phyloP scores from a whole-genome alignment of 2,888 invertebrate species.

The Lepetodrilus schrolli region DNA sequence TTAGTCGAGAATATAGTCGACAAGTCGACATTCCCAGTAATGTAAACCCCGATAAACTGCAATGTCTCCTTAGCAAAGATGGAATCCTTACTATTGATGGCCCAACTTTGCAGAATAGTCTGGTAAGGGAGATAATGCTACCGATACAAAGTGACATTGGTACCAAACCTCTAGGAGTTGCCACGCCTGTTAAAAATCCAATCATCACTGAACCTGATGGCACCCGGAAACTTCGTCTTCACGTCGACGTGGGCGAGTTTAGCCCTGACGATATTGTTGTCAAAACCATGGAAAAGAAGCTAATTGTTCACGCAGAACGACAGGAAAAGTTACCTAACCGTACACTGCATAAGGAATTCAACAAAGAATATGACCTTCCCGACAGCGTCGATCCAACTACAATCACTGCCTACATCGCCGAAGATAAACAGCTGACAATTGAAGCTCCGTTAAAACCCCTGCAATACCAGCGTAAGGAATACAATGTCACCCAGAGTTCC shows the following conservation, averaged over 20 bases:
- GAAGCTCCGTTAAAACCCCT: conserved; percentile 72
- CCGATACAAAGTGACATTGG: conserved; percentile 57
- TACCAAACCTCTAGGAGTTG: conserved; percentile 53
- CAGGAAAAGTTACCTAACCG: conserved; percentile 71
- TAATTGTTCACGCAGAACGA: conserved; percentile 72
- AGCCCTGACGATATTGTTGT: conserved; percentile 73
- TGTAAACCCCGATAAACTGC: conserved; percentile 66
- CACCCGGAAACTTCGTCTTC: conserved; percentile 59
- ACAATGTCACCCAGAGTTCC: conserved; percentile 67
- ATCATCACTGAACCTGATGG: conserved; percentile 71
- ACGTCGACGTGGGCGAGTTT: conserved; percentile 73
- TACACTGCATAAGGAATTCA: conserved; percentile 73
- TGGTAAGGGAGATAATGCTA: conserved; percentile 53
- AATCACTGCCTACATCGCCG: conserved; percentile 72
- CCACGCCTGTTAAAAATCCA: conserved; percentile 66
- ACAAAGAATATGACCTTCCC: conserved; percentile 74
- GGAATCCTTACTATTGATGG: conserved; percentile 70
- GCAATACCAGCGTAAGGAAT: conserved; percentile 50
- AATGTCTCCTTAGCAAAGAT: conserved; percentile 67
- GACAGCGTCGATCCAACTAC: conserved; percentile 72
- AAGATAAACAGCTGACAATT: conserved; percentile 72
- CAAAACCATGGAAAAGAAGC: conserved; percentile 73
- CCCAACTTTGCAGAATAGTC: conserved; percentile 50
- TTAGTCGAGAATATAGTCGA: conserved; percentile 68
- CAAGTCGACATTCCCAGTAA: conserved; percentile 68